Percentiles rank a stretch among this genome's conserved stretches.
Evolutionary conservation across 2,797 vertebrate species (phyloP).

Genomic region (Meda fulgida): DNA sequence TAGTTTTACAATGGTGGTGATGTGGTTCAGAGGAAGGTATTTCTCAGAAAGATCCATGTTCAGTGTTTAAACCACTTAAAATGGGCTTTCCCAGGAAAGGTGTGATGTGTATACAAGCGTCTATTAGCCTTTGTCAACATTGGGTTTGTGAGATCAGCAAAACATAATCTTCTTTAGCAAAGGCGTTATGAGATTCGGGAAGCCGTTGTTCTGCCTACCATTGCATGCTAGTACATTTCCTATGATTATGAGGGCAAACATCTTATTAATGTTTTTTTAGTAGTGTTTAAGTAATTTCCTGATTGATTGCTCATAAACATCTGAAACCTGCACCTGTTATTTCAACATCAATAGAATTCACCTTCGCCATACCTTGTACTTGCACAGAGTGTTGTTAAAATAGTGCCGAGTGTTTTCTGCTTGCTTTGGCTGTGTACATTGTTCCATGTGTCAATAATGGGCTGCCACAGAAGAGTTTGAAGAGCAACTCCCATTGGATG

Average conservation of each 20-base stretch:
- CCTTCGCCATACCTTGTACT: slow-evolving; percentile 17
- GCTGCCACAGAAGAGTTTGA: not conserved
- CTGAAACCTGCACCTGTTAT: not conserved
- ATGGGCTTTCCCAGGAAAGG: not conserved
- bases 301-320: not conserved
- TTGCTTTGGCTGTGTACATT: slow-evolving; percentile 22
- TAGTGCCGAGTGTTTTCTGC: not conserved
- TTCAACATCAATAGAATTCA: slow-evolving; percentile 1
- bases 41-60: not conserved
- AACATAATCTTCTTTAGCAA: slow-evolving; percentile 78
- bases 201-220: slow-evolving; percentile 6
- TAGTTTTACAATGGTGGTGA: not conserved
- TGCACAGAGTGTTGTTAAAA: not conserved
- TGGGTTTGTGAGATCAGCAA: slow-evolving; percentile 72
- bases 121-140: slow-evolving; percentile 59
- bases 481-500: not conserved
- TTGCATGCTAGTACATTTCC: not conserved
- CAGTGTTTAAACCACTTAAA: slow-evolving; percentile 14
- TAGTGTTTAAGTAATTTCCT: not conserved
- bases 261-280: slow-evolving; percentile 11
- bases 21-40: not conserved
- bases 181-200: slow-evolving; percentile 12
- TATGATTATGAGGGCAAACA: not conserved
- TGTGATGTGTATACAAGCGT: not conserved
- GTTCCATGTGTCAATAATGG: slow-evolving; percentile 17